A percentile compares a stretch with the other conserved stretches of the same genome.
Conservation (phyloP, 2,888 invertebrate species). For the Eremobia ochroleuca region DNA sequence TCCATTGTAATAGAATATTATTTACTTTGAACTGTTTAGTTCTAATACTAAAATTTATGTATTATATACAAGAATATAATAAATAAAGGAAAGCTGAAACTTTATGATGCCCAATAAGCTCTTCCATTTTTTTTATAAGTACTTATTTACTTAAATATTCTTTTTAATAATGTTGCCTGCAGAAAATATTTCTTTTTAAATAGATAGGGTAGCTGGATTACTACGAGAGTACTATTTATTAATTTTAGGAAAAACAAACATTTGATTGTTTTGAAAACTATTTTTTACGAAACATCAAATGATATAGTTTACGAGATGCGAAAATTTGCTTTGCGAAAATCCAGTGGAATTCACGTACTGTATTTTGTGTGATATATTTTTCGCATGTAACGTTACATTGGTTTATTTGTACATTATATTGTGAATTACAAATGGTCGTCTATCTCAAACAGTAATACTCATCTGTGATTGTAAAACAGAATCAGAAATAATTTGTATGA, state of each 20-base stretch:
- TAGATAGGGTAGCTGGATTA: not conserved
- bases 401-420: slow-evolving; percentile 4
- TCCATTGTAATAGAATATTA: not conserved
- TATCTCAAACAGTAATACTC: slow-evolving; percentile 69
- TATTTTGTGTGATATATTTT: not conserved
- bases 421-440: slow-evolving; percentile 21
- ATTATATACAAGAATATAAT: not conserved
- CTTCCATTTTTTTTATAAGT: not conserved
- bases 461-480: slow-evolving; percentile 73
- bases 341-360: too few relatives aligned
- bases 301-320: not conserved
- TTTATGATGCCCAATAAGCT: not conserved
- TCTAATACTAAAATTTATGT: not conserved
- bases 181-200: slow-evolving; percentile 9
- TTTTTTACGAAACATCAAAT: not conserved
- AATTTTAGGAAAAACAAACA: not conserved
- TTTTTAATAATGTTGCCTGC: not conserved
- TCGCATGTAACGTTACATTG: not conserved
- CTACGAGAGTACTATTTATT: too few relatives aligned
- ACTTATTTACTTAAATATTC: not conserved
- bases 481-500: slow-evolving; percentile 61
- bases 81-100: not conserved
- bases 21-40: not conserved
- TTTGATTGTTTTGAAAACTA: not conserved
- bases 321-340: not conserved